Evolutionary conservation across 2,113 vertebrate species (phyloP).

Genomic region (Vulpes vulpes): DNA sequence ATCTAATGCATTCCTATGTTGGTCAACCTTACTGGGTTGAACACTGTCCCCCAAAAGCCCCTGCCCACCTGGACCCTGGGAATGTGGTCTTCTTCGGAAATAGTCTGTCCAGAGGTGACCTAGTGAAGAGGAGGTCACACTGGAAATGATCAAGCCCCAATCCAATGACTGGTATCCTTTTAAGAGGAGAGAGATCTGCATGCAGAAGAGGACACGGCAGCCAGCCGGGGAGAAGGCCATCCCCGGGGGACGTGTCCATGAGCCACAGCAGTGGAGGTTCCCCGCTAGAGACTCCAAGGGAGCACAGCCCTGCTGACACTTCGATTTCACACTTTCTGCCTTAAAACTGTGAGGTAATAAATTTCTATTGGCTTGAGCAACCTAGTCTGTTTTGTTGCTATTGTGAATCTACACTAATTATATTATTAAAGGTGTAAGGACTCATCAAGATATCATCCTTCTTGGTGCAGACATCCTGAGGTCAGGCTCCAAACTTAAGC

Average conservation of each 20-base stretch:
- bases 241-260: accelerated
- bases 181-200: neutral
- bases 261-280: accelerated
- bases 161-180: no score
- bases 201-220: neutral
- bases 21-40: accelerated
- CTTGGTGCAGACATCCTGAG: neutral
- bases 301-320: accelerated
- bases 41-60: accelerated
- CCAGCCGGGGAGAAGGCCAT: no score
- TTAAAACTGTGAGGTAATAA: accelerated
- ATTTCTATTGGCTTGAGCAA: no score
- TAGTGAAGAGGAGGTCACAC: no score
- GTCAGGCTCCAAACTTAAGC: neutral
- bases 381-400: accelerated
- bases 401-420: neutral
- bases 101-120: neutral
- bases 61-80: neutral
- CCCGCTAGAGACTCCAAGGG: accelerated
- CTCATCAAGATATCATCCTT: neutral
- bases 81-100: neutral
- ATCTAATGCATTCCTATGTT: accelerated
- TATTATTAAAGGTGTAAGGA: neutral
- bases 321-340: no score
- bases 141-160: accelerated